Conservation (phyloP, 1,140 invertebrate genomes). For the Tenebrio molitor region DNA sequence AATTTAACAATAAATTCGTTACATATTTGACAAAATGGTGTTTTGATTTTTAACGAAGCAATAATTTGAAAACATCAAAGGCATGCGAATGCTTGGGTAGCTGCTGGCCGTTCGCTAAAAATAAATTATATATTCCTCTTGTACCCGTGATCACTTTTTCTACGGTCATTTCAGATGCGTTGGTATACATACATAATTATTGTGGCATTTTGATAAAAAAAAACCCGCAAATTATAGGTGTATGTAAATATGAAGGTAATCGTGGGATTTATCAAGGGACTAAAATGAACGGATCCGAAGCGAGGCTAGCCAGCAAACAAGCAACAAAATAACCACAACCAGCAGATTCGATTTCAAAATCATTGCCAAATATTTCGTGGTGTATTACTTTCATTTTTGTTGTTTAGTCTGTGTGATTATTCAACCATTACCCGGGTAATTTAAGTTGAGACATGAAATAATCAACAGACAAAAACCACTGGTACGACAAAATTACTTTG, state of each 20-base stretch:
- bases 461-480: neutral
- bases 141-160: too few relatives aligned
- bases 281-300: conserved; percentile 3
- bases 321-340: conserved; percentile 17
- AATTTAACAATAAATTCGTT: too few relatives aligned
- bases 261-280: conserved; percentile 2
- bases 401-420: conserved; percentile 20
- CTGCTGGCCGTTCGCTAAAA: too few relatives aligned
- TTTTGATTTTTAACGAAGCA: too few relatives aligned
- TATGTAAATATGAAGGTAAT: conserved; percentile 11
- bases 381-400: conserved; percentile 43
- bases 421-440: conserved; percentile 20
- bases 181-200: too few relatives aligned
- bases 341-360: conserved; percentile 32
- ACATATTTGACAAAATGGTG: too few relatives aligned
- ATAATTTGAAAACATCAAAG: too few relatives aligned
- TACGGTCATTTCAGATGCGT: too few relatives aligned
- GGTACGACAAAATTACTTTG: conserved; percentile 1
- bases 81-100: too few relatives aligned
- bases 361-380: conserved; percentile 38
- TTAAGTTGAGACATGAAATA: conserved; percentile 27
- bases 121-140: too few relatives aligned
- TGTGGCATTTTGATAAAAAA: too few relatives aligned
- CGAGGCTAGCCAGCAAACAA: neutral
- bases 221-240: neutral